phyloP scores from a whole-genome alignment of 92 coral and sea anemone species.

The Heteractis magnifica region DNA sequence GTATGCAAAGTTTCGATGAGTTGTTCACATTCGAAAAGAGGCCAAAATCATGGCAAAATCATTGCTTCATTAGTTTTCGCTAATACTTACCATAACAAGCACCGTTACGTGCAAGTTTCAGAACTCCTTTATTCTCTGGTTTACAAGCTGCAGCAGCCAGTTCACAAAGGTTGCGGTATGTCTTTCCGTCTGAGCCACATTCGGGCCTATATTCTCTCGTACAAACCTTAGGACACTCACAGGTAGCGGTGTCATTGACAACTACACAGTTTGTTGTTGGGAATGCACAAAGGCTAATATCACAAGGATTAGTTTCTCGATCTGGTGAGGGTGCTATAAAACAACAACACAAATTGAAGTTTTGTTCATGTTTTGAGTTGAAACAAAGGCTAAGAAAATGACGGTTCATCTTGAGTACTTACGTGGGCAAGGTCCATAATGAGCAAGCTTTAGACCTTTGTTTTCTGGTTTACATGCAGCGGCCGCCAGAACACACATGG shows the following conservation, averaged over 20 bases:
- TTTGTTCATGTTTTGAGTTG: no score
- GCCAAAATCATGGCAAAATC: no score
- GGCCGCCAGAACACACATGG: constrained; percentile 57
- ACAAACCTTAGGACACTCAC: constrained; percentile 64
- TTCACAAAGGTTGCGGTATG: constrained; percentile 65
- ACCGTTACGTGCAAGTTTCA: constrained; percentile 10
- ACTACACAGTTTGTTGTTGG: constrained; percentile 55
- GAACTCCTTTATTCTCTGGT: constrained; percentile 28
- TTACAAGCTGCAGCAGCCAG: constrained; percentile 72
- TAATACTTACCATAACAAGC: constrained; percentile 26
- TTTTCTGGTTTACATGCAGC: constrained; percentile 70
- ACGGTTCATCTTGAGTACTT: background rate
- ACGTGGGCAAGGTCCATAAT: constrained; percentile 27
- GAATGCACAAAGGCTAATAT: constrained; percentile 55
- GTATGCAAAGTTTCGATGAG: no score
- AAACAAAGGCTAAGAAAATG: no score
- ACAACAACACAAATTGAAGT: no score
- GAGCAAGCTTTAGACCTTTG: background rate
- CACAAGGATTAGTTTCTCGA: constrained; percentile 53
- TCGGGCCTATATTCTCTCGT: constrained; percentile 54
- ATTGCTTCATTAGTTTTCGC: no score
- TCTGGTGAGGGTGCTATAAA: background rate
- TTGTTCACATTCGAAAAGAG: no score
- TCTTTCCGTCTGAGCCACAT: constrained; percentile 74
- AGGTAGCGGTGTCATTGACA: constrained; percentile 73